Evolutionary conservation across 2,113 vertebrate genomes (phyloP).

Genomic region (Amphiprion percula): DNA sequence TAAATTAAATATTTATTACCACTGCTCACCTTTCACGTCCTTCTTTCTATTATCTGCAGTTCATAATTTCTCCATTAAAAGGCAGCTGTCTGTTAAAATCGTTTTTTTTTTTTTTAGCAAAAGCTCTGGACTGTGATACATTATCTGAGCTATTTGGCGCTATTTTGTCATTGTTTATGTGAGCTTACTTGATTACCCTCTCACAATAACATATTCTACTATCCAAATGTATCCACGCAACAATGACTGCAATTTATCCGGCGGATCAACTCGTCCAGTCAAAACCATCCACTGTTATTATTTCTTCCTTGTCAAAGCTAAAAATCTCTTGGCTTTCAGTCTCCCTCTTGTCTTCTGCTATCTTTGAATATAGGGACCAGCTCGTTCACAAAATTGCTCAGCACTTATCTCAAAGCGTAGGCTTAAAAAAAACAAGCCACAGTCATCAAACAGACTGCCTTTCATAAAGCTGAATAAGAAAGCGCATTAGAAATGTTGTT

Average conservation of each 20-base stretch:
- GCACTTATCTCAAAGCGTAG: constrained; percentile 55
- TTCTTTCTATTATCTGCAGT: not conserved
- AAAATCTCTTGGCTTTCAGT: constrained; percentile 6
- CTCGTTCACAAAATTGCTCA: constrained; percentile 32
- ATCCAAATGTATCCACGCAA: constrained; percentile 5
- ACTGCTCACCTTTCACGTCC: not conserved
- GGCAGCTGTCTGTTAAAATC: no score
- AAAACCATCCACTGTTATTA: constrained; percentile 15
- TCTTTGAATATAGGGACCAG: constrained; percentile 41
- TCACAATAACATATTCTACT: not conserved
- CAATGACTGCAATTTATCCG: constrained; percentile 16
- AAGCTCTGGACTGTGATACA: no score
- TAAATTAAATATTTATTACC: not conserved
- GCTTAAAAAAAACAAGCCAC: constrained; percentile 51
- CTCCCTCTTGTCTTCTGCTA: constrained; percentile 3
- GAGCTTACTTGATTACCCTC: not conserved
- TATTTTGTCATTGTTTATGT: not conserved
- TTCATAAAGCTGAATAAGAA: constrained; percentile 31
- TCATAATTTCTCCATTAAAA: not conserved
- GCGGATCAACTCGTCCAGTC: constrained; percentile 18
- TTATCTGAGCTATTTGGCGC: no score
- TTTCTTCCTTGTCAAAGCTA: constrained; percentile 11
- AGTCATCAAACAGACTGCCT: constrained; percentile 28
- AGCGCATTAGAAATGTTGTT: constrained; percentile 27
- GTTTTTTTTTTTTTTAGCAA: no score